These are phyloP conservation scores for Mycteria americana DNA, from an alignment of 2,797 vertebrate genomes.

Conservation along the genomic window DNA sequence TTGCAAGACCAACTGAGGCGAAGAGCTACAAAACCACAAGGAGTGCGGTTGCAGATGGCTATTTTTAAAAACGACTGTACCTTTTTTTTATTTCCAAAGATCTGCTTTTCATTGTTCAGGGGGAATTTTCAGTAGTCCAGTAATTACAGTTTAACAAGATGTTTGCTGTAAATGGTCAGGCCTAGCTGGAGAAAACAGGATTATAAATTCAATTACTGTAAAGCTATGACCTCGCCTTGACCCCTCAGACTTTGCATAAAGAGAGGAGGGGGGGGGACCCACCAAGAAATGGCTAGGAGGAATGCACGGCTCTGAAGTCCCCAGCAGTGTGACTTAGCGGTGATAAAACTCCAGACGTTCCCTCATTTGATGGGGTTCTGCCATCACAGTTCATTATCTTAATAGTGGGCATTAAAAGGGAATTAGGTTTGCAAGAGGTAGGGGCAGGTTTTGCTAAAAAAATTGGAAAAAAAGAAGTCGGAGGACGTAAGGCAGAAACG, in stretches of 20 bases:
- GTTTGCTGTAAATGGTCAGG: slow-evolving; percentile 76
- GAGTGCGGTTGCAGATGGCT: not conserved
- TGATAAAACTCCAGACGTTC: slow-evolving; percentile 98
- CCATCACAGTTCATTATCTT: slow-evolving; percentile 90
- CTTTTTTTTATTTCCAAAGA: slow-evolving; percentile 31
- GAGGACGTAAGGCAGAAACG: slow-evolving; percentile 63
- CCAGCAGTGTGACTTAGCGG: slow-evolving; percentile 82
- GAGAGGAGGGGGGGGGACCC: slow-evolving; percentile 37
- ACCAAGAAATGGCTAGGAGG: slow-evolving; percentile 83
- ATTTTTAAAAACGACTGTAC: not conserved
- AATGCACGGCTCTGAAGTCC: slow-evolving; percentile 85
- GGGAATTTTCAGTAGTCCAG: slow-evolving; percentile 75
- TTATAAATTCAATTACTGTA: slow-evolving; percentile 85
- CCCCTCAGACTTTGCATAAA: slow-evolving; percentile 84
- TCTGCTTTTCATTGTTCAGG: slow-evolving; percentile 28
- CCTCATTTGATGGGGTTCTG: slow-evolving; percentile 91
- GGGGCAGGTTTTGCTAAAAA: slow-evolving; percentile 71
- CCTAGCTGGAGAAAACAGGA: slow-evolving; percentile 75
- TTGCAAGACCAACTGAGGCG: not conserved
- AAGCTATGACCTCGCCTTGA: slow-evolving; percentile 85
- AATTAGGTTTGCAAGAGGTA: slow-evolving; percentile 76
- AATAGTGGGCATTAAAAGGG: slow-evolving; percentile 80
- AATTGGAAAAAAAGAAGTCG: slow-evolving; percentile 31
- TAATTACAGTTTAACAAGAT: slow-evolving; percentile 73
- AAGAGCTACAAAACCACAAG: not conserved